Base-by-base conservation (phyloP, 2,888 invertebrate genomes). In the Copidosoma aretas region DNA sequence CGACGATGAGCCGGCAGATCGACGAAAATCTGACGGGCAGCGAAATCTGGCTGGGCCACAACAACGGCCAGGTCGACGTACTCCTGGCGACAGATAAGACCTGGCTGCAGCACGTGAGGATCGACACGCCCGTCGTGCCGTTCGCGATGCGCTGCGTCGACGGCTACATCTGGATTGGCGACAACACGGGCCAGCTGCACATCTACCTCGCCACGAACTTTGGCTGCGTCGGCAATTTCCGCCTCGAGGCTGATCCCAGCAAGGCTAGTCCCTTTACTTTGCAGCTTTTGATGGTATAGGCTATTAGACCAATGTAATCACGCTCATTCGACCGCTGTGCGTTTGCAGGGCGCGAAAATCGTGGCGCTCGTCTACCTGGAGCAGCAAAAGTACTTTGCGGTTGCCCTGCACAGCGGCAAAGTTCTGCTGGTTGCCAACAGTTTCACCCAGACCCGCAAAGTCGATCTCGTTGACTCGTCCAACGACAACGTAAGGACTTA, bases 91-190 rank as follows among this genome's bases (percentile, higher is more conserved):
- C 86, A 0, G 82, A 85, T 4, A 85, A 85, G 56, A 91, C 86
- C 71, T 90, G 87, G 87, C 77, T 89, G 32, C 90, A 91, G 73
- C 90, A 90, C 68, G 82, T 80, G 22, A 77, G 80, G 61, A 83
- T 84, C n/a, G 83, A 83, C 49, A 85, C 86, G 0, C 87, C 89
- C 0, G 89, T 89, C 58, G 83, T 88, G 72, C 89, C 90, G 71
- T 90, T 89, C 1, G 90, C 91, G 0, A 87, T 92, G 80, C 94
- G 93, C 79, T 89, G 91, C 17, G 91, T 95, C 1, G 91, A 91
- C 57, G 87, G 89, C 73, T 87, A 88, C 56, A 88, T 97, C 75
- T 98, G 97, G 97, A 89, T 96, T 75, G 97, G 96, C 0, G 97
- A 97, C 85, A 91, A 91, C 60, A 87, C 89, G 1, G 96, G 95